Evolutionary conservation across 2,113 vertebrate genomes (phyloP).

Genomic region (zebrafish (Danio rerio)): GRCz12tu NC_133200.1:16159001-16159500

Average conservation of each 20-base stretch:
- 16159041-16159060: constrained; percentile 39
- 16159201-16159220: constrained; percentile 84
- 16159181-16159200: constrained; percentile 84
- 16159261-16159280: constrained; percentile 80
- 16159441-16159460: constrained; percentile 59
- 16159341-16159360: constrained; percentile 50
- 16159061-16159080: constrained; percentile 53
- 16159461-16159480: constrained; percentile 52
- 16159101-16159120: constrained; percentile 84
- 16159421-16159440: constrained; percentile 46
- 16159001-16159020: constrained; percentile 31
- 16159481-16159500: constrained; percentile 51
- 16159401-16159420: constrained; percentile 47
- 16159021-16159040: constrained; percentile 37
- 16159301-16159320: constrained; percentile 66
- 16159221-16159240: constrained; percentile 81
- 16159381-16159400: constrained; percentile 56
- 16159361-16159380: constrained; percentile 43
- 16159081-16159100: constrained; percentile 82
- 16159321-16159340: constrained; percentile 59
- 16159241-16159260: constrained; percentile 78
- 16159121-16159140: constrained; percentile 84
- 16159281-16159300: constrained; percentile 77
- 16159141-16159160: constrained; percentile 83
- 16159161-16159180: constrained; percentile 86